Evolutionary conservation across 1,140 invertebrate genomes (phyloP), one percentile per base, ranked within the genome.

Genomic region (Odontomachus brunneus): DNA sequence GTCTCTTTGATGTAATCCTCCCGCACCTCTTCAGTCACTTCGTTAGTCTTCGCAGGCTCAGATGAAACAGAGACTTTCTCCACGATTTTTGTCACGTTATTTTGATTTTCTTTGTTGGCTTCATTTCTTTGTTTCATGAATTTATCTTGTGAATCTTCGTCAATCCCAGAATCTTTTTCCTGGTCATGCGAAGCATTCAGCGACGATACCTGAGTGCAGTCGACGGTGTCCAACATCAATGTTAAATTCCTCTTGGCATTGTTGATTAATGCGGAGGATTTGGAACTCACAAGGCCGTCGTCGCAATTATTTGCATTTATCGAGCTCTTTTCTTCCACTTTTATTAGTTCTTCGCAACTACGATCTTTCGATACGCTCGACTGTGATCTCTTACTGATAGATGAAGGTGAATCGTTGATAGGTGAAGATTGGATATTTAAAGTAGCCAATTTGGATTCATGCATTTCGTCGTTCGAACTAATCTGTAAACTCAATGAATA

Each of bases 221-320:
- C 2, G 0, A 1, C 14, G n/a, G 49, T 29, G 3, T 76, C 60
- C 33, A 76, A 7, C 7, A 5, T 19, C 1, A 11, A 1, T 33
- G 15, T 38, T 19, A 76, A 76, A 3, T 76, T 76, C 11, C 44
- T 76, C 33, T 11, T 51, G 65, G 44, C 48, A 24, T 65, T 33
- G 29, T 75, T 44, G 22, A 76, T 49, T 26, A 59, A 62, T 62
- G 26, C 17, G n/a, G 38, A 4, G 9, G 44, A 22, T 53, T 51
- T 65, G 14, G 11, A 14, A 65, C 3, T 74, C 12, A 49, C 4
- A 14, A 3, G 7, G n/a, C n/a, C 17, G 15, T 51, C 49, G 5
- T 15, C 9, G 24, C 5, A 29, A 63, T 53, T 75, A 3, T 65
- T 65, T 17, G 22, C 2, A 1, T 19, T 74, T 51, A 75, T 75